Conservation (phyloP, 2,797 vertebrate species). For the Alectoris magna region DNA sequence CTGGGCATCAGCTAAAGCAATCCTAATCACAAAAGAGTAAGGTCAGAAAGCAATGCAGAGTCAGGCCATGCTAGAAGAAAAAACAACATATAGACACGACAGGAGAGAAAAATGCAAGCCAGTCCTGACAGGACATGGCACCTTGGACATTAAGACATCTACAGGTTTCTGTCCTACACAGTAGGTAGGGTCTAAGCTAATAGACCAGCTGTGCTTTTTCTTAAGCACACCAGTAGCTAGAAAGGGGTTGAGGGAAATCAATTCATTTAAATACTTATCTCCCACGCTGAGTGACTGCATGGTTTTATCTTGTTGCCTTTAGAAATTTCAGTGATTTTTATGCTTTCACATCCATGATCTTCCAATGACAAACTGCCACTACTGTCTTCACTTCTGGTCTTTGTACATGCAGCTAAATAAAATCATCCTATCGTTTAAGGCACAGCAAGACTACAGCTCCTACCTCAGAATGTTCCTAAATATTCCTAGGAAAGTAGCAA, state of each 20-base stretch:
- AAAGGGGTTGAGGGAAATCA: neutral
- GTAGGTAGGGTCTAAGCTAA: neutral
- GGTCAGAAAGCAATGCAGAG: accelerated
- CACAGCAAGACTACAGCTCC: neutral
- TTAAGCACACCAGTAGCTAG: neutral
- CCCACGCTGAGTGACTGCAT: neutral
- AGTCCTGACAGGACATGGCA: neutral
- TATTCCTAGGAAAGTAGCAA: neutral
- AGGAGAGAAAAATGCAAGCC: neutral
- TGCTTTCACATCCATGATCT: neutral
- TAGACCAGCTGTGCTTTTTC: neutral
- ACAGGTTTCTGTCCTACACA: neutral
- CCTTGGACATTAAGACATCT: neutral
- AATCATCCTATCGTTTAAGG: neutral
- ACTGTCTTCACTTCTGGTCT: neutral
- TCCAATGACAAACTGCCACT: neutral
- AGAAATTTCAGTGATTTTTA: neutral
- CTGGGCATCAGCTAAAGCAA: neutral
- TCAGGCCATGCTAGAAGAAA: neutral
- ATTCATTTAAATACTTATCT: accelerated
- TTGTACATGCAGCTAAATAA: neutral
- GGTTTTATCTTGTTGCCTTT: neutral
- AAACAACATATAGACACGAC: neutral
- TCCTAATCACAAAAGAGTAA: neutral
- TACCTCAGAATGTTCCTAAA: neutral